Conservation (phyloP, 1,140 invertebrate genomes). For the Nephotettix cincticeps region DNA sequence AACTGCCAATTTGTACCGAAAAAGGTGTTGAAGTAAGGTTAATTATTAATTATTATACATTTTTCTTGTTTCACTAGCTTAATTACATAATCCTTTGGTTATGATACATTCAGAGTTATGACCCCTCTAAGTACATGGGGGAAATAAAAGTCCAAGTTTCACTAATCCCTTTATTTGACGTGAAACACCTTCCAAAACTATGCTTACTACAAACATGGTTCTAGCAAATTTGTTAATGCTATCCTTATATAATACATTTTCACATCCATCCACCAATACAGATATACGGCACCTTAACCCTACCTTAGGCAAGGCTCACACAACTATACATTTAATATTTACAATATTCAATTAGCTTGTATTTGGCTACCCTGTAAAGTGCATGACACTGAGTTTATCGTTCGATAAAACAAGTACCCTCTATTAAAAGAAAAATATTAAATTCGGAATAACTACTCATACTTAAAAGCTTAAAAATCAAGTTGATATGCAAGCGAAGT, state of each 20-base stretch:
- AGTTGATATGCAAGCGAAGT: background rate
- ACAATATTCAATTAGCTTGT: constrained; percentile 20
- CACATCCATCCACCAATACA: constrained; percentile 11
- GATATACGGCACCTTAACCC: background rate
- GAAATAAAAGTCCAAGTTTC: background rate
- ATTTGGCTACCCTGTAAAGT: constrained; percentile 29
- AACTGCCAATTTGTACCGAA: no score
- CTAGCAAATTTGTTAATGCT: constrained; percentile 14
- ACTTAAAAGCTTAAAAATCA: background rate
- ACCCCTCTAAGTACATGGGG: no score
- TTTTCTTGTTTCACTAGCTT: no score
- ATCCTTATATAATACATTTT: constrained; percentile 24
- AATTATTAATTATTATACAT: no score
- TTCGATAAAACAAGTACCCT: background rate
- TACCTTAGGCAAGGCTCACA: background rate
- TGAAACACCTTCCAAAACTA: constrained; percentile 28
- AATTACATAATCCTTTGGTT: no score
- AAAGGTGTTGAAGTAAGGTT: no score
- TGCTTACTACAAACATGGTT: constrained; percentile 25
- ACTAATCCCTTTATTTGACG: constrained; percentile 24
- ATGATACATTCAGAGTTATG: no score
- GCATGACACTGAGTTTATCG: constrained; percentile 21
- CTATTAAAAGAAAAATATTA: background rate
- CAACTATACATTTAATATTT: constrained; percentile 24
- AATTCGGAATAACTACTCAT: background rate